phyloP scores from a whole-genome alignment of 2,113 vertebrate genomes.

The Heterotilapia buettikoferi region DNA sequence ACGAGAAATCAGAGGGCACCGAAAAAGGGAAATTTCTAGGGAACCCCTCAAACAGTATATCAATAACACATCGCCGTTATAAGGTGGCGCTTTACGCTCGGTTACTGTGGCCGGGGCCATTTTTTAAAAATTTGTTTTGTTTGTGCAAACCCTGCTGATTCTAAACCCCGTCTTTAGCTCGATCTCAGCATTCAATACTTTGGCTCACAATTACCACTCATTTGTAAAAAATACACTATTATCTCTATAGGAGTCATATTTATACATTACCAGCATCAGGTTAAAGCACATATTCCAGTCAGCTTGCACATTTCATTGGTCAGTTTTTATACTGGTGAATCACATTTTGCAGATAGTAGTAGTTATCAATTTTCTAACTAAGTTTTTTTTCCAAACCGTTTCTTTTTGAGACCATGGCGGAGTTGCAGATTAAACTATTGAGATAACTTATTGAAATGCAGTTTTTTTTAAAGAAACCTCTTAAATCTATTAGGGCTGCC shows the following conservation, averaged over 20 bases:
- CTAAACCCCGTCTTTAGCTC: conserved; percentile 29
- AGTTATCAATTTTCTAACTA: neutral
- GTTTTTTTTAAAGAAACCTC: neutral
- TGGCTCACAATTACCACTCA: conserved; percentile 56
- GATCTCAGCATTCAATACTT: conserved; percentile 58
- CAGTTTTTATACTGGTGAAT: neutral
- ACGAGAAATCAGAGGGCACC: neutral
- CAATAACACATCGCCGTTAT: conserved; percentile 8
- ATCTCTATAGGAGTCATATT: conserved; percentile 6
- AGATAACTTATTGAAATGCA: neutral
- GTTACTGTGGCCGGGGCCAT: conserved; percentile 34
- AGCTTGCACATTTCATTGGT: conserved; percentile 36
- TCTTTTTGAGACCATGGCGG: neutral
- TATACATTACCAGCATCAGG: conserved; percentile 39
- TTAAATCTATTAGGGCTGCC: neutral
- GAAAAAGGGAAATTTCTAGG: neutral
- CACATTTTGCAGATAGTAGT: neutral
- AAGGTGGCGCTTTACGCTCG: conserved; percentile 19
- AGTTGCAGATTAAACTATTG: neutral
- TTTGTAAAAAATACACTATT: conserved; percentile 51
- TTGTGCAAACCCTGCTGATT: conserved; percentile 68
- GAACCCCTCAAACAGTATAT: neutral
- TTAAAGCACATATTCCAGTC: conserved; percentile 57
- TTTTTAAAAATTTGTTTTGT: neutral
- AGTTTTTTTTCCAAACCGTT: neutral